Percentiles rank a stretch among this genome's conserved stretches.
Conservation (phyloP, 1,140 invertebrate genomes). For the Dinoponera quadriceps region DNA sequence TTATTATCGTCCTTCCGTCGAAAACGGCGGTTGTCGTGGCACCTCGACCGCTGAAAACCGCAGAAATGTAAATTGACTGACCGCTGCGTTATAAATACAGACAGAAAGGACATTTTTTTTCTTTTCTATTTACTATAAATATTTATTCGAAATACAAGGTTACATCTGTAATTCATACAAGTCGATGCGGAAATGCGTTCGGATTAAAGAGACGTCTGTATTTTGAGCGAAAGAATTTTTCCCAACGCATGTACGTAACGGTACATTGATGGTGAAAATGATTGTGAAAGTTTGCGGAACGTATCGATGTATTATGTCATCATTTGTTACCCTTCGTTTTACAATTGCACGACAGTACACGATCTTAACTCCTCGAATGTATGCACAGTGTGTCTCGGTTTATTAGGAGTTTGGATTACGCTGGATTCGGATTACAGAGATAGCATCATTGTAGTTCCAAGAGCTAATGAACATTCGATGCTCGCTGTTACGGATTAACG, state of each 20-base stretch:
- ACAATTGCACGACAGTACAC: not conserved
- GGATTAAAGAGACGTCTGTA: too few species aligned
- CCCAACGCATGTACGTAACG: too few species aligned
- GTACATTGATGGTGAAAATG: too few species aligned
- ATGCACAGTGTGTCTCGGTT: not conserved
- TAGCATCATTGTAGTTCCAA: constrained; percentile 13
- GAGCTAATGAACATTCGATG: not conserved
- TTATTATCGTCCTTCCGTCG: constrained; percentile 43
- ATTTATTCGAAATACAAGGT: not conserved
- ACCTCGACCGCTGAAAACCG: not conserved
- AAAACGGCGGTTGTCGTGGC: constrained; percentile 32
- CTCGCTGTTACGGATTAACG: not conserved
- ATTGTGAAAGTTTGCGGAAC: too few species aligned
- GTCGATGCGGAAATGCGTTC: too few species aligned
- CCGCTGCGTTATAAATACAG: too few species aligned
- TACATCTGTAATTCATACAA: too few species aligned
- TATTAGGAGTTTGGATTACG: not conserved
- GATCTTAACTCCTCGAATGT: constrained; percentile 1
- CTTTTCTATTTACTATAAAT: not conserved
- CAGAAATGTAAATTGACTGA: constrained; percentile 49
- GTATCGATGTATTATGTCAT: too few species aligned
- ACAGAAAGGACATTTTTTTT: not conserved
- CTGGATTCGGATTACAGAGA: constrained; percentile 5
- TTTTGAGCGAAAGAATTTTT: too few species aligned
- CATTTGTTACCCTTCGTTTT: not conserved